Percentiles rank a stretch among this genome's conserved stretches.
These are phyloP conservation scores for Leucophenga maculata DNA, from an alignment of 2,888 invertebrate species.

Conservation along the genomic window DNA sequence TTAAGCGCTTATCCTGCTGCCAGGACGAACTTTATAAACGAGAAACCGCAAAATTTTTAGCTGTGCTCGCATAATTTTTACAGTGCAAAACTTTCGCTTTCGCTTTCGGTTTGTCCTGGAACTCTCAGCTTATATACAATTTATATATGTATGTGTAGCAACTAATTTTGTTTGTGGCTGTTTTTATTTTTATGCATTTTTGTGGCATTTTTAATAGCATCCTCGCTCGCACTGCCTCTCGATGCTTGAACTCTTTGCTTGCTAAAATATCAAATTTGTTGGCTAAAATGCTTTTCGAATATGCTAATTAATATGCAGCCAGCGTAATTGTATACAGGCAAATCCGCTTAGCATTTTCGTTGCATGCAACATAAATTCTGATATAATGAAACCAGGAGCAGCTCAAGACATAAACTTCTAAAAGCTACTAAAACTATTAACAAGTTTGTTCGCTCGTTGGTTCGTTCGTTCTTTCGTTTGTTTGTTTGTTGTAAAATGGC, in stretches of 20 bases:
- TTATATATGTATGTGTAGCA: too few relatives aligned
- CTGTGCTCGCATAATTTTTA: background rate
- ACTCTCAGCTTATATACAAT: too few relatives aligned
- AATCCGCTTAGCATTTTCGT: conserved; percentile 9
- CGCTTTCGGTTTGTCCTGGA: too few relatives aligned
- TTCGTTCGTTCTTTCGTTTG: background rate
- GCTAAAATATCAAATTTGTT: background rate
- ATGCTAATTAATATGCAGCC: conserved; percentile 13
- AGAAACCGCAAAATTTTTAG: conserved; percentile 11
- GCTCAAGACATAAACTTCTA: background rate
- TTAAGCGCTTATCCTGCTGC: conserved; percentile 17
- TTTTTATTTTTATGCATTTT: conserved; percentile 1
- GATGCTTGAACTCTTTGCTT: background rate
- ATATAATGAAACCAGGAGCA: background rate
- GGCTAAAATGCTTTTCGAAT: background rate
- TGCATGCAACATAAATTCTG: background rate
- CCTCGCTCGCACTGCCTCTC: background rate
- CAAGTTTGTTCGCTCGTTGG: background rate
- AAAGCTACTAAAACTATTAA: conserved; percentile 9
- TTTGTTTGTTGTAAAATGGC: background rate
- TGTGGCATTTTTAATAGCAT: background rate
- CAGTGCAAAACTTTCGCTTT: conserved; percentile 1
- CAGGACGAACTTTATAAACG: conserved; percentile 8
- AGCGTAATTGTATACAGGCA: background rate
- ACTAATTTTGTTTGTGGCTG: too few relatives aligned